Evolutionary conservation across 2,888 invertebrate species (phyloP).

Genomic region (Sminthurinus aureus): DNA sequence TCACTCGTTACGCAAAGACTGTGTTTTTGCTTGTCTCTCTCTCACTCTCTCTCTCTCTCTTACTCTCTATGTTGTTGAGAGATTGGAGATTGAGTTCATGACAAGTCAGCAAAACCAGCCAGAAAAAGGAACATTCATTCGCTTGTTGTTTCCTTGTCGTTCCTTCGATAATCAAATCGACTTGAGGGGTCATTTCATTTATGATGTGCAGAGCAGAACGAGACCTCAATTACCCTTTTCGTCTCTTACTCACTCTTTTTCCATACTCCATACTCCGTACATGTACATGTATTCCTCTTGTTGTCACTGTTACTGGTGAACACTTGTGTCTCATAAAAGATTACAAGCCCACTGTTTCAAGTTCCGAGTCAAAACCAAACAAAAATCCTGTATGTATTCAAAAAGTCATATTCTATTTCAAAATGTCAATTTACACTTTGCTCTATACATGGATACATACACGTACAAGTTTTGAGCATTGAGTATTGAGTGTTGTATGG

Average conservation of each 20-base stretch:
- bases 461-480: neutral
- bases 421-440: neutral
- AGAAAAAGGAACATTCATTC: conserved; percentile 35
- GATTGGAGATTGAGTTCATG: conserved; percentile 27
- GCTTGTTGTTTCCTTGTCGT: conserved; percentile 4
- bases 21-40: neutral
- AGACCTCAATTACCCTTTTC: conserved; percentile 45
- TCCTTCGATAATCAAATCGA: conserved; percentile 53
- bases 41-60: neutral
- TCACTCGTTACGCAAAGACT: conserved; percentile 42
- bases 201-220: conserved; percentile 46
- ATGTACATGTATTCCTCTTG: conserved; percentile 39
- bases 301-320: conserved; percentile 21
- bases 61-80: conserved; percentile 16
- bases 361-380: neutral
- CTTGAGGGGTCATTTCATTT: conserved; percentile 54
- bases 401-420: neutral
- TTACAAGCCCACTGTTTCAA: conserved; percentile 21
- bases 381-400: neutral
- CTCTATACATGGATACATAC: neutral
- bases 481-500: too few relatives aligned
- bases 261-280: conserved; percentile 26
- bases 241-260: conserved; percentile 38
- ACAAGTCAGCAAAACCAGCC: conserved; percentile 38
- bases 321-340: conserved; percentile 24